Percentiles rank a stretch among this genome's conserved stretches.
phyloP scores from a whole-genome alignment of 2,113 vertebrate species.

The Anolis sagrei region DNA sequence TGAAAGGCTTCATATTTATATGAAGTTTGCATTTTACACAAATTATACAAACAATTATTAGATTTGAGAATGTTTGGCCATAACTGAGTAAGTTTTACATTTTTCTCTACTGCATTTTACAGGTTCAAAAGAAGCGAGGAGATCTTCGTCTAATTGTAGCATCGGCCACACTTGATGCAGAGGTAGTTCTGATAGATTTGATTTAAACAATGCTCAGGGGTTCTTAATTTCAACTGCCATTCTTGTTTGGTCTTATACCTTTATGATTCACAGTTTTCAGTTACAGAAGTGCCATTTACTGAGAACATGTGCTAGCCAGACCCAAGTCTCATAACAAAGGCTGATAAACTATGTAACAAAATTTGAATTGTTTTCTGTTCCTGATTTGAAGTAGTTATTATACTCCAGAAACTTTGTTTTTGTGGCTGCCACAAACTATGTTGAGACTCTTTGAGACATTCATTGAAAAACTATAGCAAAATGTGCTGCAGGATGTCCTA shows the following conservation, averaged over 20 bases:
- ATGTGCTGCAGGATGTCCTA: too few species aligned
- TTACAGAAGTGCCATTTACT: neutral
- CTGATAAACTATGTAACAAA: too few species aligned
- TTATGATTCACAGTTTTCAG: neutral
- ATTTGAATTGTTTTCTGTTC: too few species aligned
- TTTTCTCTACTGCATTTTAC: neutral
- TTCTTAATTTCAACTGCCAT: slow-evolving; percentile 13
- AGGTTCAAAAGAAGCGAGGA: slow-evolving; percentile 96
- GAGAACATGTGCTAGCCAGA: neutral
- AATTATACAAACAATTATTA: neutral
- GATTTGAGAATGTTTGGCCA: neutral
- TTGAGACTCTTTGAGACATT: too few species aligned
- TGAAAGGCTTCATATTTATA: neutral
- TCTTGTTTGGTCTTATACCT: neutral
- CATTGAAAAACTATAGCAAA: too few species aligned
- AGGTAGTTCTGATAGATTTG: slow-evolving; percentile 77
- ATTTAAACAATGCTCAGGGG: neutral
- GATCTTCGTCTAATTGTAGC: slow-evolving; percentile 94
- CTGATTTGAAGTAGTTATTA: too few species aligned
- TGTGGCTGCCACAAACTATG: too few species aligned
- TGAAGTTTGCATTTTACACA: neutral
- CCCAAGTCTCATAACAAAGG: neutral
- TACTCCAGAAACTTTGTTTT: too few species aligned
- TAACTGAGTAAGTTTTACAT: neutral
- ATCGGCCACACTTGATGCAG: slow-evolving; percentile 97